A percentile compares a stretch with the other conserved stretches of the same genome.
These are phyloP conservation scores for Camponotus vicinus DNA, from an alignment of 1,140 invertebrate species.

Conservation along the genomic window DNA sequence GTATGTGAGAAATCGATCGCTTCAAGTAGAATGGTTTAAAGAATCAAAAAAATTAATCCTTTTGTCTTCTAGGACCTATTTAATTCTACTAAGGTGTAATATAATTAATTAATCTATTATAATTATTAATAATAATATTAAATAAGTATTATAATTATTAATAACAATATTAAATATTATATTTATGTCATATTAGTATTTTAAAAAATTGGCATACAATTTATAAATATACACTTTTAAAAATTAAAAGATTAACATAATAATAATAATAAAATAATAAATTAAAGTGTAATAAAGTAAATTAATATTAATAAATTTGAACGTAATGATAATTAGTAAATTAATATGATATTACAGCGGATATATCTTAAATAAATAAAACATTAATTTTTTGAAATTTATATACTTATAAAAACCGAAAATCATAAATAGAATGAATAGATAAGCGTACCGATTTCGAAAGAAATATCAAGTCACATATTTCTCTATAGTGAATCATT, in stretches of 20 bases:
- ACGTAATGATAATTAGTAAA: neutral
- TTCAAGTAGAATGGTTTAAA: neutral
- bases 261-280: no score
- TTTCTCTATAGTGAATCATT: neutral
- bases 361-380: neutral
- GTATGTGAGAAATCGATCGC: neutral
- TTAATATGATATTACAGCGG: neutral
- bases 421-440: neutral
- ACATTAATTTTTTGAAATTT: neutral
- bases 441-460: neutral
- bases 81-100: neutral
- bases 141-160: neutral
- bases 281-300: no score
- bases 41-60: neutral
- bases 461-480: conserved; percentile 7
- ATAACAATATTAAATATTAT: no score
- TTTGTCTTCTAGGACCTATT: neutral
- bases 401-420: neutral
- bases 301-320: neutral
- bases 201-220: no score
- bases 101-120: no score
- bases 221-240: neutral
- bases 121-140: no score
- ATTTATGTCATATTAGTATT: no score
- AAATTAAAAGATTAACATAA: no score